A percentile compares a stretch with the other conserved stretches of the same genome.
phyloP scores from a whole-genome alignment of 30 jellyfish, hydroid and myxozoan species.

The Sanderia malayensis region DNA sequence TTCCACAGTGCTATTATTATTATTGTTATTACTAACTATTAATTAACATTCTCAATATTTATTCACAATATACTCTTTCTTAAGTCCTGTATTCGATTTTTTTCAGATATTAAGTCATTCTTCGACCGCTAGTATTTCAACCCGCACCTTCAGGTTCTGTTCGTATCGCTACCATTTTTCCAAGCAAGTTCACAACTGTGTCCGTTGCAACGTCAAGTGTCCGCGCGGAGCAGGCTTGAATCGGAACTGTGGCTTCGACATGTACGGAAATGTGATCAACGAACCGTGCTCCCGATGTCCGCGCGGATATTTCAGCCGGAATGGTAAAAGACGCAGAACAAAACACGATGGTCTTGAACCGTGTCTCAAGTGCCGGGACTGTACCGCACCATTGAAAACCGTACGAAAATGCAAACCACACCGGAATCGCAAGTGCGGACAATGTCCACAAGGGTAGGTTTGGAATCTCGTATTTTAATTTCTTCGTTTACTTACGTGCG shows the following conservation, averaged over 20 bases:
- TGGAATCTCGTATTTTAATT: too few species aligned
- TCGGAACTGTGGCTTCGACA: conserved; percentile 43
- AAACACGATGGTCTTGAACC: conserved; percentile 13
- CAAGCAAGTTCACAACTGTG: conserved; percentile 26
- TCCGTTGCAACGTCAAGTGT: conserved; percentile 30
- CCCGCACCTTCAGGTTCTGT: conserved; percentile 10
- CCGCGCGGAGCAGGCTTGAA: conserved; percentile 29
- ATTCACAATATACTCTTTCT: too few species aligned
- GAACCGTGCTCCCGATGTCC: conserved; percentile 36
- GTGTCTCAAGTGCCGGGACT: conserved; percentile 26
- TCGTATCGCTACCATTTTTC: conserved; percentile 32
- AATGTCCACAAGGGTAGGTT: conserved; percentile 55
- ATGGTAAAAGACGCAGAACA: not conserved
- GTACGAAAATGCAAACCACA: conserved; percentile 15
- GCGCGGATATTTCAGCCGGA: conserved; percentile 30
- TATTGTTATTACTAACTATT: too few species aligned
- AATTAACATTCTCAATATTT: too few species aligned
- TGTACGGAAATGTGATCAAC: conserved; percentile 17
- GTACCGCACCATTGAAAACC: conserved; percentile 37
- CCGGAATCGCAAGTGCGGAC: conserved; percentile 28
- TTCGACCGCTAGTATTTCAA: not conserved
- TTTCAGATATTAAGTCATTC: conserved; percentile 4
- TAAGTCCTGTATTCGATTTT: too few species aligned
- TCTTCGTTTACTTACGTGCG: too few species aligned
- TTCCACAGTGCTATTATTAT: too few species aligned